Base-by-base conservation (phyloP, 2,888 invertebrate genomes). In the Plusia festucae region DNA sequence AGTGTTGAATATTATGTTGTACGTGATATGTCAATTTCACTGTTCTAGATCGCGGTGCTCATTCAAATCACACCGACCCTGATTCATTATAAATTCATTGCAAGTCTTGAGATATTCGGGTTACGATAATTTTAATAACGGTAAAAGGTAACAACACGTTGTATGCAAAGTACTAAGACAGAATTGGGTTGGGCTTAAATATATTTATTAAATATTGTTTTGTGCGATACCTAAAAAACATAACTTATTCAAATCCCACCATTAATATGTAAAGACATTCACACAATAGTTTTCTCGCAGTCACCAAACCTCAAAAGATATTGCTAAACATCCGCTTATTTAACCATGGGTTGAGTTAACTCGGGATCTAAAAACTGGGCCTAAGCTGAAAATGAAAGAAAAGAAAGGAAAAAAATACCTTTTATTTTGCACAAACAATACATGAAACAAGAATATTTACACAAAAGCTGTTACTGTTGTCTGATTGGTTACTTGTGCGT, bases 401-500 rank as follows among this genome's bases (percentile, higher is more conserved):
- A n/a, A n/a, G n/a, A n/a, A n/a, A n/a, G n/a, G n/a, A n/a, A n/a
- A n/a, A n/a, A n/a, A n/a, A n/a, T n/a, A n/a, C n/a, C n/a, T n/a
- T n/a, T n/a, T n/a, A n/a, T n/a, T n/a, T n/a, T n/a, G n/a, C n/a
- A n/a, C n/a, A n/a, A n/a, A n/a, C n/a, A n/a, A n/a, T n/a, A n/a
- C n/a, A n/a, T n/a, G n/a, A n/a, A n/a, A n/a, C n/a, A n/a, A n/a
- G n/a, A n/a, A n/a, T n/a, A n/a, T n/a, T n/a, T n/a, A n/a, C n/a
- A n/a, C n/a, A n/a, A n/a, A n/a, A n/a, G n/a, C n/a, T n/a, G n/a
- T n/a, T n/a, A n/a, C n/a, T n/a, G n/a, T n/a, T n/a, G n/a, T n/a
- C n/a, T n/a, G n/a, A n/a, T n/a, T n/a, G n/a, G n/a, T 40, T n/a
- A 15, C n/a, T 40, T 13, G 44, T 49, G 24, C 62, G 53, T 96